Percentiles rank a stretch among this genome's conserved stretches.
phyloP scores from a whole-genome alignment of 1,140 invertebrate genomes.

The Dendrolimus punctatus region DNA sequence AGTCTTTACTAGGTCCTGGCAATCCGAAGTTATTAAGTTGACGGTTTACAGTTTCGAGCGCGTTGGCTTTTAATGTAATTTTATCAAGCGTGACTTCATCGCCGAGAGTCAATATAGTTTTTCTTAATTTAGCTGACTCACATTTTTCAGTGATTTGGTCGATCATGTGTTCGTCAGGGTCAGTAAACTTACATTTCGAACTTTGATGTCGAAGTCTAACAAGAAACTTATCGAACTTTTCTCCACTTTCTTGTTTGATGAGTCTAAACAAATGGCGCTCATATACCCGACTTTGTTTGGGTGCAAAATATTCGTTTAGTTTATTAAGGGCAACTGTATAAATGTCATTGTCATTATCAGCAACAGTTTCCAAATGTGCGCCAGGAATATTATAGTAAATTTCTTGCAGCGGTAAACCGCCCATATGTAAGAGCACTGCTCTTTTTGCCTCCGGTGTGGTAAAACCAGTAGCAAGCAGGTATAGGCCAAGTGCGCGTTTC shows the following conservation, averaged over 20 bases:
- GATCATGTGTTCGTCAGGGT: constrained; percentile 14
- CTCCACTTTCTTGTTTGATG: constrained; percentile 9
- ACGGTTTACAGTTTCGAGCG: constrained; percentile 6
- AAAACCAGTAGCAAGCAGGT: constrained; percentile 17
- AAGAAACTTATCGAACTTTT: constrained; percentile 17
- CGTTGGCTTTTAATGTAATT: constrained; percentile 17
- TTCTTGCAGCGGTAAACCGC: constrained; percentile 23
- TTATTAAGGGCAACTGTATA: constrained; percentile 5
- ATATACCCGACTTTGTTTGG: constrained; percentile 12
- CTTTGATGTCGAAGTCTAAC: constrained; percentile 15
- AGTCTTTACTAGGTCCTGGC: constrained; percentile 1
- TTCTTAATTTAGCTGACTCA: constrained; percentile 14
- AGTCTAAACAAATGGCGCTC: constrained; percentile 11
- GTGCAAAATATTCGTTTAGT: constrained; percentile 11
- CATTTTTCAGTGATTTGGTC: constrained; percentile 26
- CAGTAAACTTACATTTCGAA: constrained; percentile 17
- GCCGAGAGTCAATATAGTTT: constrained; percentile 19
- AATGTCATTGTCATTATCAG: constrained; percentile 3
- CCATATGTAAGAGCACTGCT: constrained; percentile 25
- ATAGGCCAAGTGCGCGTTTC: constrained; percentile 24
- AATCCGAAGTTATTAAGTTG: constrained; percentile 9
- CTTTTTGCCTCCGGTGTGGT: constrained; percentile 14
- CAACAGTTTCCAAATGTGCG: constrained; percentile 4
- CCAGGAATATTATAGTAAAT: constrained; percentile 27
- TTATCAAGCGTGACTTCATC: constrained; percentile 16